Conservation (phyloP, 2,888 invertebrate genomes). For the Lissocephala sabroskyi region DNA sequence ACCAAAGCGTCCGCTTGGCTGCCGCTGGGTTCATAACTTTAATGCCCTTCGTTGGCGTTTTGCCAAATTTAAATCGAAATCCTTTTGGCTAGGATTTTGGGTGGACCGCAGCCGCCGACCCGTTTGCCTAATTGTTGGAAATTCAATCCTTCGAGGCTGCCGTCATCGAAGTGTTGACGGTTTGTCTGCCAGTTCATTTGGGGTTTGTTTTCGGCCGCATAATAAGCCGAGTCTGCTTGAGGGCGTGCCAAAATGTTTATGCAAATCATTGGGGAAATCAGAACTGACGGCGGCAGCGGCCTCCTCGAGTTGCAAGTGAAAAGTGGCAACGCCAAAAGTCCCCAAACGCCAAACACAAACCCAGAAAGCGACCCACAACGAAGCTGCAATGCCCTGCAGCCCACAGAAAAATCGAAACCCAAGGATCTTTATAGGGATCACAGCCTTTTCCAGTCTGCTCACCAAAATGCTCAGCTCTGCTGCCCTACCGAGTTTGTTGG, state of each 20-base stretch:
- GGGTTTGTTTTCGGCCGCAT: too few relatives aligned
- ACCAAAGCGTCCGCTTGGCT: too few relatives aligned
- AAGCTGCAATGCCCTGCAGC: too few relatives aligned
- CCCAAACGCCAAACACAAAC: background rate
- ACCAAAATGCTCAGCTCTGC: background rate
- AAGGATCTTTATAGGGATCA: too few relatives aligned
- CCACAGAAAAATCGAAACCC: background rate
- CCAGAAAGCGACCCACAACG: too few relatives aligned
- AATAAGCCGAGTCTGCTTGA: slow-evolving; percentile 43
- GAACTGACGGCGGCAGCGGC: slow-evolving; percentile 44
- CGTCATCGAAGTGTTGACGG: too few relatives aligned
- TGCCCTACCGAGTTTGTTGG: background rate
- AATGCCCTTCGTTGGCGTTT: slow-evolving; percentile 57
- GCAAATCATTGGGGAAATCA: slow-evolving; percentile 64
- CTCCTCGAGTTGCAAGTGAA: too few relatives aligned
- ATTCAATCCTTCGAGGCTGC: too few relatives aligned
- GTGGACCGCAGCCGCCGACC: slow-evolving; percentile 3
- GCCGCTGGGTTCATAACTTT: slow-evolving; percentile 51
- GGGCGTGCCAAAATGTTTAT: slow-evolving; percentile 51
- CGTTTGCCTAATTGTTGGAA: too few relatives aligned
- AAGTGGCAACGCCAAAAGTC: background rate
- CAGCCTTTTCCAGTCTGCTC: too few relatives aligned
- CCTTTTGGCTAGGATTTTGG: too few relatives aligned
- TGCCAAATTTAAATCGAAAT: slow-evolving; percentile 63
- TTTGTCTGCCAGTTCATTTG: too few relatives aligned